Percentiles rank a stretch among this genome's conserved stretches.
Conservation (phyloP, 2,797 vertebrate genomes). For the Phoeniculus purpureus region DNA sequence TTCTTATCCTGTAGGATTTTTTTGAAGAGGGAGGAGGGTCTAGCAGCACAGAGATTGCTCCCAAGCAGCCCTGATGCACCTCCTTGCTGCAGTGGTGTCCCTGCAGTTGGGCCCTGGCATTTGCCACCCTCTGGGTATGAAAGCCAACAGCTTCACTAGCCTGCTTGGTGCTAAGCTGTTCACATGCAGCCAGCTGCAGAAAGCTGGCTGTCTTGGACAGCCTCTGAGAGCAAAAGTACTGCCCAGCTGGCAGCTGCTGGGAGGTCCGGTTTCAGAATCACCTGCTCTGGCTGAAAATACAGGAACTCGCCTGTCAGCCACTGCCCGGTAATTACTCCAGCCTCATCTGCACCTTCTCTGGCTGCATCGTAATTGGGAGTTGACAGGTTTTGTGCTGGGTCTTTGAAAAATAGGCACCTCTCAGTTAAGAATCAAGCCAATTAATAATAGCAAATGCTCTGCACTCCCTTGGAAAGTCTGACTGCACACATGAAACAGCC, state of each 20-base stretch:
- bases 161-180: not conserved
- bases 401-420: slow-evolving; percentile 26
- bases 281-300: slow-evolving; percentile 73
- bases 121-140: not conserved
- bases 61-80: not conserved
- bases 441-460: slow-evolving; percentile 52
- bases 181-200: slow-evolving; percentile 10
- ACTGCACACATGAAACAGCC: not conserved
- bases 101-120: accelerated
- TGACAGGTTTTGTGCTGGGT: slow-evolving; percentile 52
- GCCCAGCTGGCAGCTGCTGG: slow-evolving; percentile 76
- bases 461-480: not conserved
- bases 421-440: slow-evolving; percentile 35
- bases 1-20: not conserved
- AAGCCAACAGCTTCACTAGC: not conserved
- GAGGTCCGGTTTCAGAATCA: slow-evolving; percentile 80
- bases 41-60: not conserved
- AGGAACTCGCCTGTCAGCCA: slow-evolving; percentile 79
- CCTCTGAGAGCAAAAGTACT: slow-evolving; percentile 27
- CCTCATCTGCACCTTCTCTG: slow-evolving; percentile 74
- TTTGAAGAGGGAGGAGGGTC: not conserved
- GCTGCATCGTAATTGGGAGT: slow-evolving; percentile 75
- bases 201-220: slow-evolving; percentile 52
- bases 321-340: slow-evolving; percentile 73
- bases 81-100: not conserved